Percentiles rank a stretch among this genome's conserved stretches.
These are phyloP conservation scores for Homarus americanus DNA, from an alignment of 1,140 invertebrate species.

Conservation along the genomic window DNA sequence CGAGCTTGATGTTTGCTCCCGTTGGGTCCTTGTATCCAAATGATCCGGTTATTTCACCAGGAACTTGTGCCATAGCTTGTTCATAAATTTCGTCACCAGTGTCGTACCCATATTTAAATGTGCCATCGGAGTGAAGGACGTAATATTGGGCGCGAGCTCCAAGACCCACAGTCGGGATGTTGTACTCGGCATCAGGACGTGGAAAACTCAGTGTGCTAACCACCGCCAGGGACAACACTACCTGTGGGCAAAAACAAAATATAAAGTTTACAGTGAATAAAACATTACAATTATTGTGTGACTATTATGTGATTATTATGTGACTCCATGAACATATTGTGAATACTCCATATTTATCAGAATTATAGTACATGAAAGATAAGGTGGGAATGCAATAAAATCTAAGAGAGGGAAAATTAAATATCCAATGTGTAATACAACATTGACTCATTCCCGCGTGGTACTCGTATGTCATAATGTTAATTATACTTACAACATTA, in stretches of 20 bases:
- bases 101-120: conserved; percentile 60
- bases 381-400: no score
- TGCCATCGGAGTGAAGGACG: conserved; percentile 55
- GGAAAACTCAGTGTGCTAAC: conserved; percentile 66
- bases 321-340: no score
- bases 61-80: conserved; percentile 42
- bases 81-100: conserved; percentile 34
- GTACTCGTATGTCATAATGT: no score
- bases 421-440: no score
- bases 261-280: no score
- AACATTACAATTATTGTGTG: no score
- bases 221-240: conserved; percentile 61
- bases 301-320: no score
- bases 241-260: conserved; percentile 10
- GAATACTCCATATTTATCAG: no score
- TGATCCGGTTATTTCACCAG: conserved; percentile 21
- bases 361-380: no score
- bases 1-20: conserved; percentile 44
- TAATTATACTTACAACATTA: no score
- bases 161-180: conserved; percentile 42
- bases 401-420: no score
- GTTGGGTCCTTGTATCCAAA: conserved; percentile 60
- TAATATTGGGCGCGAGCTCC: conserved; percentile 52
- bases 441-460: no score
- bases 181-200: conserved; percentile 47